Conservation (phyloP, 2,113 vertebrate species). For the Daphoenositta chrysoptera region DNA sequence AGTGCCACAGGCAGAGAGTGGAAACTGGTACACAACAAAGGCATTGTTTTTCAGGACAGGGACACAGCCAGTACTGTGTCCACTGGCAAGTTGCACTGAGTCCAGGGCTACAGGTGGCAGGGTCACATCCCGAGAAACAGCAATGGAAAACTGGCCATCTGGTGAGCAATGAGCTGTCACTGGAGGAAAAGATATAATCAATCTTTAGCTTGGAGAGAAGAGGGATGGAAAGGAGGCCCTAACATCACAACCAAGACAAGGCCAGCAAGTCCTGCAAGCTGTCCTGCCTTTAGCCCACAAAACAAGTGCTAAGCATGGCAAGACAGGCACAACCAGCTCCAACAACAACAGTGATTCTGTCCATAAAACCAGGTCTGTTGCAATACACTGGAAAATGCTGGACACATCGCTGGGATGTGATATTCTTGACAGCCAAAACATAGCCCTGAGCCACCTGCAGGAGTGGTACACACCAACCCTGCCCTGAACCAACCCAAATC, state of each 20-base stretch:
- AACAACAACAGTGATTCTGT: fast-evolving
- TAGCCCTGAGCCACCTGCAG: not conserved
- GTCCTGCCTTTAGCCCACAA: not conserved
- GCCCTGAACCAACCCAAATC: too few relatives aligned
- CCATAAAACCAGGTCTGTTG: not conserved
- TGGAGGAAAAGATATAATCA: not conserved
- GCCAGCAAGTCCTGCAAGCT: not conserved
- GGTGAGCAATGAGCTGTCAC: slow-evolving; percentile 59
- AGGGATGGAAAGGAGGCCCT: not conserved
- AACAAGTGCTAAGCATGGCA: not conserved
- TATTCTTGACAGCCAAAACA: not conserved
- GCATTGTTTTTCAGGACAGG: slow-evolving; percentile 14
- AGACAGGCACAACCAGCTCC: not conserved
- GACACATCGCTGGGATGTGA: not conserved
- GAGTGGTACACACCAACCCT: not conserved
- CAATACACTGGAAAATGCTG: not conserved
- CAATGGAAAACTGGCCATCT: slow-evolving; percentile 51
- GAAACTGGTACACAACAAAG: slow-evolving; percentile 61
- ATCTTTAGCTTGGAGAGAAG: not conserved
- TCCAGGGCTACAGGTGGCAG: slow-evolving; percentile 21
- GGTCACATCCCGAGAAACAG: slow-evolving; percentile 29
- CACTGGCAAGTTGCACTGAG: slow-evolving; percentile 39
- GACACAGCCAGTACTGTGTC: not conserved
- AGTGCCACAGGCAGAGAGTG: slow-evolving; percentile 63
- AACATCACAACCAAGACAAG: not conserved